Percentiles rank a stretch among this genome's conserved stretches.
phyloP scores from a whole-genome alignment of 2,888 invertebrate genomes.

The Camptogramma bilineatum region DNA sequence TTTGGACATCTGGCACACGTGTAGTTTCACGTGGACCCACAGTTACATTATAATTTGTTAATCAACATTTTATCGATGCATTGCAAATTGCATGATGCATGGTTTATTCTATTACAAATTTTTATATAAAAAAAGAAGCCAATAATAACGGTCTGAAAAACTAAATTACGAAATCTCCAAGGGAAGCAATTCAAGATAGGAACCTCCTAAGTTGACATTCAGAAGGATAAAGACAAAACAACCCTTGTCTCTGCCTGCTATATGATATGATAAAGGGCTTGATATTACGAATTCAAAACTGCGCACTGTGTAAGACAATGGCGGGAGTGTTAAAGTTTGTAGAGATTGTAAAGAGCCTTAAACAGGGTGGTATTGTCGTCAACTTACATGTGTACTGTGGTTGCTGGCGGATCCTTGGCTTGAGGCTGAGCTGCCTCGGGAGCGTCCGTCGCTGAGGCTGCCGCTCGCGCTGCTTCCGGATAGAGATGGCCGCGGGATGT shows the following conservation, averaged over 20 bases:
- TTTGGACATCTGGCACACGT: neutral
- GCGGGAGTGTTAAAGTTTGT: neutral
- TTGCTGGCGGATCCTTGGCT: constrained; percentile 87
- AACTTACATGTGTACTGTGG: constrained; percentile 91
- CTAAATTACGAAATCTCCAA: too few species aligned
- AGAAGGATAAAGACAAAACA: too few species aligned
- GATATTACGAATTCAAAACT: too few species aligned
- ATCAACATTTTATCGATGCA: neutral
- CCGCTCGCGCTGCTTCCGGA: constrained; percentile 76
- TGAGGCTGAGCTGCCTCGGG: constrained; percentile 87
- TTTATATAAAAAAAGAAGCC: too few species aligned
- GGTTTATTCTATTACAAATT: neutral
- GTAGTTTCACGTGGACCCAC: neutral
- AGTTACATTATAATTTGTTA: neutral
- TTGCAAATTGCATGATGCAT: neutral
- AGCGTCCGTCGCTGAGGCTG: constrained; percentile 72
- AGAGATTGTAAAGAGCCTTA: neutral
- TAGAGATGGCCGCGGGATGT: constrained; percentile 93
- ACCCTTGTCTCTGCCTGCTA: too few species aligned
- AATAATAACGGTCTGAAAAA: too few species aligned
- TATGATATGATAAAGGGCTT: too few species aligned
- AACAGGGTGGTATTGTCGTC: constrained; percentile 11
- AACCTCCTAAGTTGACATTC: too few species aligned
- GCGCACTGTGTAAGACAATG: too few species aligned
- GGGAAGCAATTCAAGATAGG: too few species aligned